Evolutionary conservation across 2,797 vertebrate genomes (phyloP), one percentile per base, ranked within the genome.

Genomic region (Parauchenoglanis ngamensis): DNA sequence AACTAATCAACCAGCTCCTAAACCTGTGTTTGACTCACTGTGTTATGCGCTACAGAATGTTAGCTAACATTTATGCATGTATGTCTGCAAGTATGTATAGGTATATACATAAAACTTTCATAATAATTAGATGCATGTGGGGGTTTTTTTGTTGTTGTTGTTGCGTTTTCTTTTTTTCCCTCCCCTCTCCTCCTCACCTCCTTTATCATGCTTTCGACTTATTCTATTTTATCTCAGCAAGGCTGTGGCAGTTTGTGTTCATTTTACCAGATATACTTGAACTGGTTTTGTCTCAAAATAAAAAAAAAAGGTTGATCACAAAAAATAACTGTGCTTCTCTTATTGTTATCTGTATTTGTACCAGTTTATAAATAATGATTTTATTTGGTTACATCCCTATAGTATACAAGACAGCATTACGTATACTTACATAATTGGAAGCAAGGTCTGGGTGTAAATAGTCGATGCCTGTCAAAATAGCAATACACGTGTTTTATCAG

Each of bases 381-480:
- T 3, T 59, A 7, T 44, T 46, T 12, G 10, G 57, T 28, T 81
- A 52, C 4, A 82, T 65, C 8, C 40, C 17, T 63, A 15, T 11
- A 44, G 59, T 7, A 67, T 35, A 67, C 0, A 5, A 86, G 59
- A 86, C 21, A 57, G 15, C 3, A 54, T 73, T 31, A 35, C 11
- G 28, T 59, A 40, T 96, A 99, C 98, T 99, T 95, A 99, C 98
- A 0, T 99, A 99, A 95, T 99, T 99, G 61, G 97, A 96, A 90
- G 98, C 97, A 88, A 99, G 96, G 93, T 99, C 98, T 78, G 98
- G 98, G 92, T 99, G 98, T 52, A 99, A 96, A 93, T 99, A 99
- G 94, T 99, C 98, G 83, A 99, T 99, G 85, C 98, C 98, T 99
- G 96, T 78, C 86, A 87, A 56, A 78, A 68, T 91, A 5, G 1